phyloP scores from a whole-genome alignment of 2,797 vertebrate genomes.

The Notamacropus eugenii region DNA sequence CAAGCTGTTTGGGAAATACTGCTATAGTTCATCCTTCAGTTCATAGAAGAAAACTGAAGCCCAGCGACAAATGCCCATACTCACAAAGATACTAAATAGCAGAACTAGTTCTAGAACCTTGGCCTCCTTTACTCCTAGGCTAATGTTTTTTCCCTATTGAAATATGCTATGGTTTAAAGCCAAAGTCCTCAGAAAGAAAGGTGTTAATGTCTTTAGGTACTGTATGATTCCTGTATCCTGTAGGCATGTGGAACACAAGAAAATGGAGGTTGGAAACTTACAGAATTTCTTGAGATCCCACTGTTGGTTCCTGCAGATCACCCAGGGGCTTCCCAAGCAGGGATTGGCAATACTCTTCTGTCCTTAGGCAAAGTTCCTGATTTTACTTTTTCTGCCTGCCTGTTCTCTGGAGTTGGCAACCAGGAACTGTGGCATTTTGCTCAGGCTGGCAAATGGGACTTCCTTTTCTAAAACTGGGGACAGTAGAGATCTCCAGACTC shows the following conservation, averaged over 20 bases:
- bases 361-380: not conserved
- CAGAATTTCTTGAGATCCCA: not conserved
- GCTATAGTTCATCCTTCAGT: not conserved
- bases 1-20: not conserved
- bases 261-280: not conserved
- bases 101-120: not conserved
- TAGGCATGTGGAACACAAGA: not conserved
- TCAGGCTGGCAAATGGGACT: not conserved
- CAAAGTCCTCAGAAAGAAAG: not conserved
- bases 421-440: not conserved
- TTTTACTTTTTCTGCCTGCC: not conserved
- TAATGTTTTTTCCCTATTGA: not conserved
- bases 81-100: not conserved
- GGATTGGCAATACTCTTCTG: not conserved
- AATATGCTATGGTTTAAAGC: not conserved
- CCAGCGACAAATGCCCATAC: not conserved
- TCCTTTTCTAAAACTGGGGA: not conserved
- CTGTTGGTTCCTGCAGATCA: not conserved
- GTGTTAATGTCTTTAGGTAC: not conserved
- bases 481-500: not conserved
- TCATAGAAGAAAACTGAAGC: not conserved
- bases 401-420: not conserved
- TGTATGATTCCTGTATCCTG: not conserved
- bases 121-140: not conserved
- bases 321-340: not conserved